phyloP scores from a whole-genome alignment of 2,113 vertebrate genomes.

The Eulacestoma nigropectus region DNA sequence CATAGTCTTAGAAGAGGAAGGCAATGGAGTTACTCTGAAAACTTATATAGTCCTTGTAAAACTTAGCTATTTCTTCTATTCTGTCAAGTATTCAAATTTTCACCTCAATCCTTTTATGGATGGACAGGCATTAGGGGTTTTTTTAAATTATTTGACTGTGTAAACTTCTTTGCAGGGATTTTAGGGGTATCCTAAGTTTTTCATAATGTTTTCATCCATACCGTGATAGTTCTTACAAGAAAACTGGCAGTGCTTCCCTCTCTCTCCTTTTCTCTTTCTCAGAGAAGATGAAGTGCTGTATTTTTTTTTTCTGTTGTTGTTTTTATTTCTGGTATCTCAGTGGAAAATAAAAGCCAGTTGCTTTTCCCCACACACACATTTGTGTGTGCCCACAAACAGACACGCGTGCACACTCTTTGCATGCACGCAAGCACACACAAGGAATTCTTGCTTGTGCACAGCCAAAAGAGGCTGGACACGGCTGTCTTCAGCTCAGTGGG shows the following conservation, averaged over 20 bases:
- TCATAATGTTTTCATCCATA: neutral
- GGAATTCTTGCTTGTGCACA: constrained; percentile 40
- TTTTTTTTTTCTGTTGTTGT: neutral
- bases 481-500: constrained; percentile 69
- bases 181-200: neutral
- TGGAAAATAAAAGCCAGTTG: neutral
- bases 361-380: neutral
- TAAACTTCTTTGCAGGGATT: neutral
- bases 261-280: neutral
- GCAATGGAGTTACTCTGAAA: neutral
- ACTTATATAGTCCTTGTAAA: neutral
- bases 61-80: neutral
- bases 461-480: constrained; percentile 45
- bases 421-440: neutral
- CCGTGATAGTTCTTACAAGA: neutral
- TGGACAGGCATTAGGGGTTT: neutral
- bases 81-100: neutral
- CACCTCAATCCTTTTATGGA: neutral
- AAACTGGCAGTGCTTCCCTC: neutral
- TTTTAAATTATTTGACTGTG: neutral
- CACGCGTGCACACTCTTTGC: neutral
- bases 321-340: neutral
- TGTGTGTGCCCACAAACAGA: neutral
- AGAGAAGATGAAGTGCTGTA: neutral
- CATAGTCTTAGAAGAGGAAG: neutral